Evolutionary conservation across 2,113 vertebrate species (phyloP).

Genomic region (human (Homo sapiens)): DNA sequence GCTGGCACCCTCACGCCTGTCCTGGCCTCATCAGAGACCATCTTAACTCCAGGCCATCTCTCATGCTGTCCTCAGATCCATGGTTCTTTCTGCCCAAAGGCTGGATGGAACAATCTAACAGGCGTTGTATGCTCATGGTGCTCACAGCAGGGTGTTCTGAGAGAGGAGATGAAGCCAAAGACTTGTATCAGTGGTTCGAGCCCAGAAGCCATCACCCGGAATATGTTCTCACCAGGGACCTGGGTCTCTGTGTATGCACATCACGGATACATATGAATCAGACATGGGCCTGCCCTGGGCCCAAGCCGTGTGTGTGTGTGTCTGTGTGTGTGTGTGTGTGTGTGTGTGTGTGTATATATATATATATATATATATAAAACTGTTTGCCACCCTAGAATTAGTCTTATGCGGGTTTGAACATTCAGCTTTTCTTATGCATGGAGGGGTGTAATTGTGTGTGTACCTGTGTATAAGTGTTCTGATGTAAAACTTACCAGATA

Average conservation of each 20-base stretch:
- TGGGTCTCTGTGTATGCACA: neutral
- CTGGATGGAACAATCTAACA: neutral
- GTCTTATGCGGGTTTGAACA: neutral
- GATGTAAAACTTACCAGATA: neutral
- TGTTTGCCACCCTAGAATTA: neutral
- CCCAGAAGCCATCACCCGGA: neutral
- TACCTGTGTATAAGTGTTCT: neutral
- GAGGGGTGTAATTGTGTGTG: neutral
- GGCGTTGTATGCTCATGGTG: neutral
- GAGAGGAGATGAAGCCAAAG: neutral
- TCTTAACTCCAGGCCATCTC: neutral
- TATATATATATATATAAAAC: neutral
- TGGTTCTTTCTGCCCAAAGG: neutral
- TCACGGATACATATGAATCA: neutral
- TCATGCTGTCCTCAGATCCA: neutral
- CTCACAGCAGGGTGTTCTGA: neutral
- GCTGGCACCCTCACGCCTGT: neutral
- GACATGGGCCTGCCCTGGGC: neutral
- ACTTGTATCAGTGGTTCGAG: neutral
- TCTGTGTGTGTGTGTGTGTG: neutral
- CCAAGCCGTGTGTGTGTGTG: neutral
- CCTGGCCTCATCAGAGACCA: neutral
- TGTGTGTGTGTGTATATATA: neutral
- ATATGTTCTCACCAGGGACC: neutral
- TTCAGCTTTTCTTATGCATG: neutral